Conservation (phyloP, 2,113 vertebrate species). For the Proterorhinus semilunaris region DNA sequence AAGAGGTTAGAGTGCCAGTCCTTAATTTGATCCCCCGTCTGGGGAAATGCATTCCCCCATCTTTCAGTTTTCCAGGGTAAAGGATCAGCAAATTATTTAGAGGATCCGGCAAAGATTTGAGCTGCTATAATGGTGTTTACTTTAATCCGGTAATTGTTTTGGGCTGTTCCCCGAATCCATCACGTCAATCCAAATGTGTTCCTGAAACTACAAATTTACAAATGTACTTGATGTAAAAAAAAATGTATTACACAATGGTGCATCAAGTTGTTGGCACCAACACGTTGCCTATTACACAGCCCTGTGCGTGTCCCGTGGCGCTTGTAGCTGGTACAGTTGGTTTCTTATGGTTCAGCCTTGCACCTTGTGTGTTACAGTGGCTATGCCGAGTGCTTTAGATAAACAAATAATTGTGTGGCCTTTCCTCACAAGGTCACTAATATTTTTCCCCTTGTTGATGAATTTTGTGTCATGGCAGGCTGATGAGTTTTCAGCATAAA, state of each 20-base stretch:
- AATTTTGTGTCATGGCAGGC: slow-evolving; percentile 18
- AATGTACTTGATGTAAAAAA: too few relatives aligned
- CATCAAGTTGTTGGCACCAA: not conserved
- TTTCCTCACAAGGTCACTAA: slow-evolving; percentile 2
- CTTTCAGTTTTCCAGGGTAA: too few relatives aligned
- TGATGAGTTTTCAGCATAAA: slow-evolving; percentile 17
- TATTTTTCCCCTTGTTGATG: slow-evolving; percentile 16
- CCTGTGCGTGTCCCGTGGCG: not conserved
- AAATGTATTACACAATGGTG: not conserved
- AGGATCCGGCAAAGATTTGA: too few relatives aligned
- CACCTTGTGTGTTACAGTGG: not conserved
- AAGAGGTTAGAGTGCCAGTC: too few relatives aligned
- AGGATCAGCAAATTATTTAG: too few relatives aligned
- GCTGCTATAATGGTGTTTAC: too few relatives aligned
- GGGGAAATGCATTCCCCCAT: too few relatives aligned
- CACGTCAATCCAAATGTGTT: too few relatives aligned
- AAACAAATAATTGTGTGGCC: slow-evolving; percentile 3
- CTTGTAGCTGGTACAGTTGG: not conserved
- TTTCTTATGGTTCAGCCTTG: not conserved
- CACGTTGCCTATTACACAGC: not conserved
- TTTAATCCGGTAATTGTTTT: too few relatives aligned
- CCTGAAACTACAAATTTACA: too few relatives aligned
- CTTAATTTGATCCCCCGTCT: too few relatives aligned
- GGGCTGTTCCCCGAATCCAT: too few relatives aligned
- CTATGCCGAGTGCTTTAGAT: slow-evolving; percentile 4